Base-by-base conservation (phyloP, 2,113 vertebrate genomes). In the Tinamus guttatus region DNA sequence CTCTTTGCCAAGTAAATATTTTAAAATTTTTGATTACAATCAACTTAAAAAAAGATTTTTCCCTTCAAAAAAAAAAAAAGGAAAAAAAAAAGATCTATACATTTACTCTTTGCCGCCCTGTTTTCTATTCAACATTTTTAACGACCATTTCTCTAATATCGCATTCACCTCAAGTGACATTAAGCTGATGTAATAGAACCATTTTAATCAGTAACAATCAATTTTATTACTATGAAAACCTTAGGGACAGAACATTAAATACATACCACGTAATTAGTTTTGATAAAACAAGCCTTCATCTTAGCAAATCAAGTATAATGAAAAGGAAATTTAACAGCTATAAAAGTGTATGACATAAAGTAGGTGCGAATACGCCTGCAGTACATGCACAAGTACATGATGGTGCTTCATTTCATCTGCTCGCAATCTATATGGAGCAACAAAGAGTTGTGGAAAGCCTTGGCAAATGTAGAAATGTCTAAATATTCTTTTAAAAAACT, bases 191-290 rank as follows among this genome's bases (percentile, higher is more conserved):
- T 94, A 96, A 95, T 92, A 96, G 92, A 96, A 94, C 83, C 87
- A 94, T 96, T 94, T 94, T 96, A 96, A 97, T 96, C 96, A 97
- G 94, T 93, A 96, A 96, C 96, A 94, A 97, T 96, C 93, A 94
- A 94, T 96, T 96, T 97, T 96, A 95, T 94, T 94, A 86, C 95
- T 94, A 95, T 36, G 81, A 95, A 97, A 97, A 97, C 93, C 96
- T 97, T 87, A 93, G 92, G 92, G 96, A 96, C 90, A 84, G 90
- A 85, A 92, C 89, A 94, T 96, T 96, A 97, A 97, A 96, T 96
- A 96, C 85, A 92, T 86, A 94, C 85, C 85, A 94, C 89, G 93
- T 95, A 97, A 97, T 97, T 97, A 97, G 96, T 94, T 97, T 96
- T 96, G 87, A 89, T 93, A 95, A 95, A 95, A 96, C 92, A 97